Conservation (phyloP, 2,113 vertebrate genomes). For the Petrocephalus zakoni region DNA sequence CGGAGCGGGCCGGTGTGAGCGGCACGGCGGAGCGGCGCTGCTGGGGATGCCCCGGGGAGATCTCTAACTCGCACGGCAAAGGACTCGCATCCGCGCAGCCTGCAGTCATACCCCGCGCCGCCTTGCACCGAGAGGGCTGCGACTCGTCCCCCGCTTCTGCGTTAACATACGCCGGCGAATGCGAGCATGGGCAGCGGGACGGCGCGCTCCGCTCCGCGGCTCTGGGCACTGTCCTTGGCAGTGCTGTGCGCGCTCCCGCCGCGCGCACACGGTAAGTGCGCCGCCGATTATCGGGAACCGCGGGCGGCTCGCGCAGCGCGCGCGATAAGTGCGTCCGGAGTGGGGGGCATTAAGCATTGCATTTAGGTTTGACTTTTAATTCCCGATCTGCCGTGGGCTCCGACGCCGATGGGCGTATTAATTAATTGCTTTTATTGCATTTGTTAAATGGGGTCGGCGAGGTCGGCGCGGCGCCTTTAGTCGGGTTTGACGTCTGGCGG, state of each 20-base stretch:
- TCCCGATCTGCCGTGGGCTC: too few relatives aligned
- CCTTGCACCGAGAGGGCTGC: not conserved
- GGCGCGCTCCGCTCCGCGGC: not conserved
- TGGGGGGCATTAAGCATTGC: too few relatives aligned
- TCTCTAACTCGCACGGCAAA: not conserved
- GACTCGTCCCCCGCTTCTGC: not conserved
- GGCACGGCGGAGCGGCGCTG: not conserved
- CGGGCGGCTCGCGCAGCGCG: not conserved
- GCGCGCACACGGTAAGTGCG: not conserved
- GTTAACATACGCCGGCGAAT: not conserved
- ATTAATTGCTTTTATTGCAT: too few relatives aligned
- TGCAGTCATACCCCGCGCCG: not conserved
- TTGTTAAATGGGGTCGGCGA: too few relatives aligned
- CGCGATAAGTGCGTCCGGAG: too few relatives aligned
- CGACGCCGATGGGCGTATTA: too few relatives aligned
- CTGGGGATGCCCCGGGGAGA: not conserved
- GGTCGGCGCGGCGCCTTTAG: too few relatives aligned
- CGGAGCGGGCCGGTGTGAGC: not conserved
- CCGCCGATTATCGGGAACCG: not conserved
- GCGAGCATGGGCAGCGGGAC: not conserved
- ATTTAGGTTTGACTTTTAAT: too few relatives aligned
- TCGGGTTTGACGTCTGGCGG: too few relatives aligned
- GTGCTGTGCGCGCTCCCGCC: not conserved
- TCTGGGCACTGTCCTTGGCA: not conserved
- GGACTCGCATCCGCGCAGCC: not conserved